These are phyloP conservation scores for Antennarius maculatus DNA, from an alignment of 2,797 vertebrate genomes.

Conservation along the genomic window DNA sequence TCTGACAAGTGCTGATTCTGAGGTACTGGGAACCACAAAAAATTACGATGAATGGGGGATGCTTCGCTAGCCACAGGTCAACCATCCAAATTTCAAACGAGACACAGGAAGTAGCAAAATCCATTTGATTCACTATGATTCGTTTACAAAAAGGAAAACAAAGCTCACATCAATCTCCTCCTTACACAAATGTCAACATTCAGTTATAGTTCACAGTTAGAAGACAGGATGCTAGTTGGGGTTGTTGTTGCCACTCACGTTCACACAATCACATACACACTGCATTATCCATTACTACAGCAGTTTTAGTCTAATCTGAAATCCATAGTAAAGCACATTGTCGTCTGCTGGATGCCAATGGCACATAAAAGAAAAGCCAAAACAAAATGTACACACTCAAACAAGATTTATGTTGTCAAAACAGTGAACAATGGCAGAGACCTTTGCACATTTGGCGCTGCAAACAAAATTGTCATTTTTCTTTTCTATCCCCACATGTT, in stretches of 20 bases:
- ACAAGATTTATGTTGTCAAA: constrained; percentile 55
- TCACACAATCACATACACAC: constrained; percentile 36
- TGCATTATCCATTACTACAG: constrained; percentile 54
- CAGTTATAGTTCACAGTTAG: constrained; percentile 71
- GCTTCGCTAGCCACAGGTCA: constrained; percentile 43
- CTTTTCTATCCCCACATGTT: constrained; percentile 31
- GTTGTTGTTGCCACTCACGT: constrained; percentile 59
- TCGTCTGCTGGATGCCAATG: constrained; percentile 66
- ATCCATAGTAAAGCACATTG: constrained; percentile 64
- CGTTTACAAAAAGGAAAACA: constrained; percentile 44
- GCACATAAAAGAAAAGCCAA: constrained; percentile 54
- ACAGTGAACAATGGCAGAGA: constrained; percentile 52
- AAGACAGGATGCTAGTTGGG: constrained; percentile 69
- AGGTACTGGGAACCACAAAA: constrained; percentile 35
- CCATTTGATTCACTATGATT: constrained; percentile 44
- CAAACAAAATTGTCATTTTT: constrained; percentile 46
- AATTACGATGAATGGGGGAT: constrained; percentile 13
- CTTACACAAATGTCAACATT: constrained; percentile 48
- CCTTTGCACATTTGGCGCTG: constrained; percentile 61
- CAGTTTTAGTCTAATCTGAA: constrained; percentile 58
- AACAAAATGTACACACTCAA: constrained; percentile 56
- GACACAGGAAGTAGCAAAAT: constrained; percentile 46
- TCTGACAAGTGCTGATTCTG: constrained; percentile 35
- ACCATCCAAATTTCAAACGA: constrained; percentile 30
- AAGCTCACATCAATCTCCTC: constrained; percentile 40